Evolutionary conservation across 23 tunicate genomes (phyloP).

Genomic region (Styela plicata): DNA sequence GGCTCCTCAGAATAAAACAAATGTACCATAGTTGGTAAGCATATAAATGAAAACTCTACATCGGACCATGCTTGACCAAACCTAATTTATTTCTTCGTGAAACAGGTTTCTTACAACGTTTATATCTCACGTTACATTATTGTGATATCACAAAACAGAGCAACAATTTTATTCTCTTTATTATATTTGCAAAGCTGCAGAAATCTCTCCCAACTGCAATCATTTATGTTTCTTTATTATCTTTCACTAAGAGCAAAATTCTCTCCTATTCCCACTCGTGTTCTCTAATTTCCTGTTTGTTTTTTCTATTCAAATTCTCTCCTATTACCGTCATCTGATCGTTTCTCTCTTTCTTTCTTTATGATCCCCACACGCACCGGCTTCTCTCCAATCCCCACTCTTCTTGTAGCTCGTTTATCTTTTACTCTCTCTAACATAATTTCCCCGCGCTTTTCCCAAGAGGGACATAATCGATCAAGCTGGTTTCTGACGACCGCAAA

Average conservation of each 20-base stretch:
- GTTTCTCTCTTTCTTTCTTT: background rate
- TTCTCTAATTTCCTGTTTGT: too few relatives aligned
- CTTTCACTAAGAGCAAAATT: too few relatives aligned
- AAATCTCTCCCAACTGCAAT: background rate
- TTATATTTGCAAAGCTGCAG: background rate
- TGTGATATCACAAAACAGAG: background rate
- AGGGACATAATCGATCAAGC: background rate
- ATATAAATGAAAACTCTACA: too few relatives aligned
- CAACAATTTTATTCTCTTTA: background rate
- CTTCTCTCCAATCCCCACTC: background rate
- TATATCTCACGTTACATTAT: background rate
- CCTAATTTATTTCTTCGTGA: too few relatives aligned
- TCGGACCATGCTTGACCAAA: too few relatives aligned
- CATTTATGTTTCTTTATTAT: background rate
- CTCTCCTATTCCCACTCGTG: too few relatives aligned
- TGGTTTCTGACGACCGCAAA: background rate
- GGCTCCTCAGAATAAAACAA: too few relatives aligned
- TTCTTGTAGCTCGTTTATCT: too few relatives aligned
- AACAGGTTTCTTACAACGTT: too few relatives aligned
- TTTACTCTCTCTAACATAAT: background rate
- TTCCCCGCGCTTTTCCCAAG: background rate
- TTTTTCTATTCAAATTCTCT: too few relatives aligned
- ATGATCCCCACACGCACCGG: background rate
- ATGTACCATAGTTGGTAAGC: too few relatives aligned
- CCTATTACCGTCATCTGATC: too few relatives aligned